Evolutionary conservation across 2,113 vertebrate species (phyloP), one percentile per base, ranked within the genome.

Genomic region (Nibea coibor): DNA sequence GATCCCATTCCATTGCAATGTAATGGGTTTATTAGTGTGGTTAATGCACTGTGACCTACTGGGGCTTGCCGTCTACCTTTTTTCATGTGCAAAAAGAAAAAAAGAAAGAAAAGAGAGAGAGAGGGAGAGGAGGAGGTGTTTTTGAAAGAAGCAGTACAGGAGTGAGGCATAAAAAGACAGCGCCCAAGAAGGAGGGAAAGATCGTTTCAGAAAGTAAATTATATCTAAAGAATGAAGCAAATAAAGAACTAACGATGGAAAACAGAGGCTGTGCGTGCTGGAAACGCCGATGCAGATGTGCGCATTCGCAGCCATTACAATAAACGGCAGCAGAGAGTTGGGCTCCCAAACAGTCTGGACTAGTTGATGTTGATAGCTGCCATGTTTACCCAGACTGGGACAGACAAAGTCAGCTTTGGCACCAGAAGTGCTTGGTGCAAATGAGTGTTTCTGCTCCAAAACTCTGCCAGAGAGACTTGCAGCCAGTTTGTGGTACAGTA

Each of bases 11-110:
- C 84, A 77, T 59, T 50, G 84, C 78, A 56, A 79, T 50, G 72
- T 90, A 91, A 92, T 91, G 81, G 90, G 83, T 93, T 92, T 92
- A 90, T 93, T 87, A 91, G 89, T 90, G 89, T 91, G 92, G 71
- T 89, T 91, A 93, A 91, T 91, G 91, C 90, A 87, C 87, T 87
- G 90, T 91, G 91, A 91, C 90, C 86, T 85, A 68, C 82, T 73
- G 84, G 83, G 82, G 81, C 76, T 79, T 56, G 53, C 80, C 68
- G 24, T 85, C 79, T 87, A 89, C 90, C 86, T 90, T 86, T 82
- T 39, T 83, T 74, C 74, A 78, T 77, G 75, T 42, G 76, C 11
- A 35, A 10, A 16, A 53, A 35, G 26, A 70, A 42, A 6, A 48
- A 48, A 17, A 57, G 66, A 71, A 14, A 78, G 54, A 42, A 24